These are phyloP conservation scores for Hydrozoanthus gracilis DNA, from an alignment of 92 coral and sea anemone species.

Conservation along the genomic window DNA sequence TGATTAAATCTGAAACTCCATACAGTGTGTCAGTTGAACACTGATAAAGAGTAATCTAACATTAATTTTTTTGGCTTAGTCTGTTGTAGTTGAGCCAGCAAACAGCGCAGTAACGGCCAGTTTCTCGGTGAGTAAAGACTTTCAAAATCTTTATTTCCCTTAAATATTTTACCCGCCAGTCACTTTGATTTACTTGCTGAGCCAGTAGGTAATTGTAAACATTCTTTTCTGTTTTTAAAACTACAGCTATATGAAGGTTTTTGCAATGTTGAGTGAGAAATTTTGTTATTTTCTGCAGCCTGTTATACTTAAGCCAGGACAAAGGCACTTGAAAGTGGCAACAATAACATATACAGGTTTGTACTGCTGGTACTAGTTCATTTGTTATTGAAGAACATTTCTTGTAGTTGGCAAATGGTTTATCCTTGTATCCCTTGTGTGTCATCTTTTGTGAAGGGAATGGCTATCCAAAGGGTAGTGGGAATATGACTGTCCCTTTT, in stretches of 20 bases:
- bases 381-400: not conserved
- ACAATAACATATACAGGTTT: conserved; percentile 90
- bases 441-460: too few relatives aligned
- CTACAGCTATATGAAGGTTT: not conserved
- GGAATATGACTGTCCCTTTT: too few relatives aligned
- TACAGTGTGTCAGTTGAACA: not conserved
- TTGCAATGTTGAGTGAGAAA: not conserved
- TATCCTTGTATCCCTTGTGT: too few relatives aligned
- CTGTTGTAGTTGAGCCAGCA: conserved; percentile 84
- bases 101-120: conserved; percentile 88
- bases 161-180: too few relatives aligned
- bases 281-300: conserved; percentile 58
- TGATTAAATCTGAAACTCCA: not conserved
- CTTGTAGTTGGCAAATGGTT: too few relatives aligned
- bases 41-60: not conserved
- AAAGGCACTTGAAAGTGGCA: conserved; percentile 82
- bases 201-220: too few relatives aligned
- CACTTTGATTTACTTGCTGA: too few relatives aligned
- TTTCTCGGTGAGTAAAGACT: conserved; percentile 74
- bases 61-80: conserved; percentile 53
- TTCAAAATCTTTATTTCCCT: not conserved
- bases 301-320: conserved; percentile 82
- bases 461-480: too few relatives aligned
- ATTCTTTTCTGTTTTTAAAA: not conserved
- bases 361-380: not conserved